Evolutionary conservation across 2,113 vertebrate genomes (phyloP), one percentile per base, ranked within the genome.

Genomic region (Crocuta crocuta): DNA sequence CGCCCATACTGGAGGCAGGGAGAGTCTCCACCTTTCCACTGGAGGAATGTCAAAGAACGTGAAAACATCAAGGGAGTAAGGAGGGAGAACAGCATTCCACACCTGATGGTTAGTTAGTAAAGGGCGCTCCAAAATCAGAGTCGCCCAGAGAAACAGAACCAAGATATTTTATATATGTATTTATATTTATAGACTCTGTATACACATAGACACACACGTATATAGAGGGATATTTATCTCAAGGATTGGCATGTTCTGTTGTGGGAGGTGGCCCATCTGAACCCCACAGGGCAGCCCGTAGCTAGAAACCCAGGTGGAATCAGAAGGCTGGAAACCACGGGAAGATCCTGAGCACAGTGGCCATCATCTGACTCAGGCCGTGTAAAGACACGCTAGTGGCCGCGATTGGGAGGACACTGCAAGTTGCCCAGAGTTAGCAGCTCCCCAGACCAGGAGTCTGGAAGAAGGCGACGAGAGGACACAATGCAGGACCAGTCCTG

Each of bases 401-500:
- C 0, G 5, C 1, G 5, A 17, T 16, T 12, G 31, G 9, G 31
- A 5, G 11, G 23, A 35, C 9, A 11, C 13, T n/a, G 2, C 17
- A 43, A 15, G 21, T 0, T 10, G 21, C 17, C 74, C 55, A 21
- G 45, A 24, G 10, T 39, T 6, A n/a, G 35, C 31, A 26, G 26
- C n/a, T 31, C 17, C 21, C 10, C 0, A 10, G 39, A 33, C 33
- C 71, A 35, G 68, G 55, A 2, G 15, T 35, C n/a, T 21, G 23
- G 50, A 87, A 28, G 48, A 15, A 58, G 17, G 9, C 1, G 10
- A 21, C 0, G 0, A 39, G 74, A 26, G 26, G 23, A 19, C 12
- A 26, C 15, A 2, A 6, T 2, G 11, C 61, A 55, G 11, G 39
- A 23, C 4, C 11, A 19, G 48, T 23, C n/a, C 31, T 0, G 0